phyloP scores from a whole-genome alignment of 2,113 vertebrate genomes.

The Solea senegalensis region DNA sequence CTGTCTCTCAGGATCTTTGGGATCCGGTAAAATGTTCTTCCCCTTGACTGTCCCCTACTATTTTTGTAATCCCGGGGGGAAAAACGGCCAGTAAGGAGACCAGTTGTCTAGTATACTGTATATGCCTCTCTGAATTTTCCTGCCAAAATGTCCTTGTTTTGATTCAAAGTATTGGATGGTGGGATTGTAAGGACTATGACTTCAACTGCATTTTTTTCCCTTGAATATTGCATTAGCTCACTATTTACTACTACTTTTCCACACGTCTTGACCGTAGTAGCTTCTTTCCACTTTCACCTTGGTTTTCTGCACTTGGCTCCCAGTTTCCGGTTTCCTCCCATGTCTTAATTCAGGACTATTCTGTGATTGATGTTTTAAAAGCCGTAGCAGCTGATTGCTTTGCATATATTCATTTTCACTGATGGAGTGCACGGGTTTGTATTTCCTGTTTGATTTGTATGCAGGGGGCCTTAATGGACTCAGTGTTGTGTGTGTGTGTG shows the following conservation, averaged over 20 bases:
- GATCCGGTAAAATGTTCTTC: no score
- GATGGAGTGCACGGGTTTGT: conserved; percentile 58
- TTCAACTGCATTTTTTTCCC: no score
- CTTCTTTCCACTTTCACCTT: neutral
- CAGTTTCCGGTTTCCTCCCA: conserved; percentile 45
- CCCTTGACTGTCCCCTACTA: no score
- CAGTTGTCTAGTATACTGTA: no score
- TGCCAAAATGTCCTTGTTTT: neutral
- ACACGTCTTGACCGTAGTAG: no score
- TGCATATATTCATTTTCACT: conserved; percentile 78
- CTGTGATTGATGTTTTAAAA: conserved; percentile 74
- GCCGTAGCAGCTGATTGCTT: conserved; percentile 66
- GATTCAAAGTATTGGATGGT: no score
- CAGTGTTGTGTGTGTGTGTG: conserved; percentile 24
- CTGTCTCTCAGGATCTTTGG: no score
- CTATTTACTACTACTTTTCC: no score
- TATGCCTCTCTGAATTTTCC: neutral
- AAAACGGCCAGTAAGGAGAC: no score
- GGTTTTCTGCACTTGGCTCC: conserved; percentile 16
- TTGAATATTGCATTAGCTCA: no score
- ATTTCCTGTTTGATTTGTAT: conserved; percentile 68
- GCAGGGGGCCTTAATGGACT: conserved; percentile 64
- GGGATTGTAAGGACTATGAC: no score
- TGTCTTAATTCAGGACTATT: conserved; percentile 40
- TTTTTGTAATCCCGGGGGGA: no score